Evolutionary conservation across 2,888 invertebrate genomes (phyloP), one percentile per base, ranked within the genome.

Genomic region (Stratiomys singularior): DNA sequence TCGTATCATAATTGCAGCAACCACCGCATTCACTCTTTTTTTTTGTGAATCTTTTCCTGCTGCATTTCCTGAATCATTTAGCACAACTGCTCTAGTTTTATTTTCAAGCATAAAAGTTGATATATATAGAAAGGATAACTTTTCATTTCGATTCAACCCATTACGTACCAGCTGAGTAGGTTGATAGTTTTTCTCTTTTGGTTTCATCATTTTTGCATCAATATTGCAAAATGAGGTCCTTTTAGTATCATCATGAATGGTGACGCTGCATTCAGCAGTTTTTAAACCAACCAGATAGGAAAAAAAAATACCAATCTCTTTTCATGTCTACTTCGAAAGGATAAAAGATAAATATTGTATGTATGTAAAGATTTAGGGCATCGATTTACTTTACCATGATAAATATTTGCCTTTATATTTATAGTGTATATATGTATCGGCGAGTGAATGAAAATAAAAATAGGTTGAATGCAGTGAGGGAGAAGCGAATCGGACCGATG

Each of bases 51-150:
- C n/a, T 13, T 28, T 64, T 64, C 28, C 56, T 60, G 9, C 67
- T 21, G 67, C 67, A 67, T 67, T 67, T 67, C 67, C 64, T 37
- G 21, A 67, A 67, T 25, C 67, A 67, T 66, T 66, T 30, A 66
- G 30, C n/a, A 44, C 21, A 23, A 64, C 7, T 44, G 44, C 18
- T 44, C 67, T 67, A 56, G 15, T n/a, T n/a, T n/a, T n/a, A n/a
- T n/a, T n/a, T n/a, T n/a, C n/a, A n/a, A n/a, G n/a, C n/a, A n/a
- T n/a, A n/a, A n/a, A n/a, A n/a, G n/a, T n/a, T n/a, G n/a, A n/a
- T n/a, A n/a, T n/a, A n/a, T n/a, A n/a, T n/a, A n/a, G n/a, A n/a
- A n/a, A n/a, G n/a, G n/a, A n/a, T n/a, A n/a, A n/a, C n/a, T n/a
- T n/a, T n/a, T n/a, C n/a, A n/a, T n/a, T n/a, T n/a, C n/a, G n/a